Base-by-base conservation (phyloP, 2,888 invertebrate species). In the Quadroppia sp. region DNA sequence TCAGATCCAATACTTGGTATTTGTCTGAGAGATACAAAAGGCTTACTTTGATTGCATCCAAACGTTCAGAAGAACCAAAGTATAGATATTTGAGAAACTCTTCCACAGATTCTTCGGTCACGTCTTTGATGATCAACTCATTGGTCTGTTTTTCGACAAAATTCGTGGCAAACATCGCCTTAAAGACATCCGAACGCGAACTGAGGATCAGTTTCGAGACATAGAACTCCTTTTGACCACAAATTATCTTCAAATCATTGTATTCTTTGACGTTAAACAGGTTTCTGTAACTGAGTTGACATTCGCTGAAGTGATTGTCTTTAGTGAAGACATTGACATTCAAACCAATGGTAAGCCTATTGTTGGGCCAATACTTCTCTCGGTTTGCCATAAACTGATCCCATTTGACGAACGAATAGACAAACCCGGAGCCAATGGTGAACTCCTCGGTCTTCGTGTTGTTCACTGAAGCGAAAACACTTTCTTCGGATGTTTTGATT, bases 221-320 rank as follows among this genome's bases (percentile, higher is more conserved):
- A 17, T 30, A 59, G 17, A 59, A 30, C 17, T 30, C 2, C 13
- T 59, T 59, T 6, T 20, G 1, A 9, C n/a, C 30, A 13, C 2
- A 3, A 59, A 30, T 59, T 13, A 59, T 6, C 15, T 59, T 30
- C 28, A 59, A 59, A 59, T 59, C 59, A 59, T 32, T 59, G 32
- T 30, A 25, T 7, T 59, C 30, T 28, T 20, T 4, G 50, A 7
- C 50, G 20, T 50, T 50, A 11, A 50, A 50, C 3, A 1, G 7
- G 50, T 50, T 45, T 17, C 45, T 6, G 45, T 13, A 11, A 17
- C 15, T 15, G 36, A 11, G 15, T 45, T 45, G 45, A 17, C 2
- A 13, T 15, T 15, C 15, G 15, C 6, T 11, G 36, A 7, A 36
- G n/a, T n/a, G n/a, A n/a, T n/a, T n/a, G n/a, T n/a, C n/a, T n/a